These are phyloP conservation scores for Luffia ferchaultella DNA, from an alignment of 2,888 invertebrate genomes.

Conservation along the genomic window DNA sequence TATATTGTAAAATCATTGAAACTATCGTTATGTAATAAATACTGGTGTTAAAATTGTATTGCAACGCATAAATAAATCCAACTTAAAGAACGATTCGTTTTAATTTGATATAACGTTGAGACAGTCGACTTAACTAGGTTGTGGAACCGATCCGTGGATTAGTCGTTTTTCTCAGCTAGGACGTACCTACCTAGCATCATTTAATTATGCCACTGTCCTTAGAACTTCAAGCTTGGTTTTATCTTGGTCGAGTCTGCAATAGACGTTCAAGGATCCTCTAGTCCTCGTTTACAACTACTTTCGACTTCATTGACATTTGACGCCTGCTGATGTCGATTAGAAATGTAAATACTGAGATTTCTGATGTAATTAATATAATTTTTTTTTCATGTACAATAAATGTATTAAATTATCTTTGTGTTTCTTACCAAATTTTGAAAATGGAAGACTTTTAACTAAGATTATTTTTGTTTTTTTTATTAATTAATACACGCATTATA, in stretches of 20 bases:
- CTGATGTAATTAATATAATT: not conserved
- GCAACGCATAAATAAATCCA: no score
- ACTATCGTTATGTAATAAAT: no score
- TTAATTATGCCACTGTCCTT: slow-evolving; percentile 13
- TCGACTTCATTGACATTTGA: slow-evolving; percentile 19
- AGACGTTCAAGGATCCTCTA: slow-evolving; percentile 17
- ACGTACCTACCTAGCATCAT: slow-evolving; percentile 17
- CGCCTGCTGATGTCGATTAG: not conserved
- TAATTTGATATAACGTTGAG: not conserved
- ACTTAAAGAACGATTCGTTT: no score
- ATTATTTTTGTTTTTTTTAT: no score
- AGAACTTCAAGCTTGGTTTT: slow-evolving; percentile 19
- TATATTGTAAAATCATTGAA: no score
- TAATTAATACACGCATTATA: no score
- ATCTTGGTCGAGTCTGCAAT: slow-evolving; percentile 17
- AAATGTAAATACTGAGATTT: not conserved
- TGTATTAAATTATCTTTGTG: no score
- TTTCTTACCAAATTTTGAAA: no score
- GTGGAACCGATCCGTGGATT: not conserved
- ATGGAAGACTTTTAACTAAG: no score
- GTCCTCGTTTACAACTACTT: slow-evolving; percentile 21
- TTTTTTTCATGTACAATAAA: no score
- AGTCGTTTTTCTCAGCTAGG: not conserved
- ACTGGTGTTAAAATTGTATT: no score
- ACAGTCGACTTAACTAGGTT: no score